These are phyloP conservation scores for Cetonia aurata DNA, from an alignment of 2,888 invertebrate species.

Conservation along the genomic window DNA sequence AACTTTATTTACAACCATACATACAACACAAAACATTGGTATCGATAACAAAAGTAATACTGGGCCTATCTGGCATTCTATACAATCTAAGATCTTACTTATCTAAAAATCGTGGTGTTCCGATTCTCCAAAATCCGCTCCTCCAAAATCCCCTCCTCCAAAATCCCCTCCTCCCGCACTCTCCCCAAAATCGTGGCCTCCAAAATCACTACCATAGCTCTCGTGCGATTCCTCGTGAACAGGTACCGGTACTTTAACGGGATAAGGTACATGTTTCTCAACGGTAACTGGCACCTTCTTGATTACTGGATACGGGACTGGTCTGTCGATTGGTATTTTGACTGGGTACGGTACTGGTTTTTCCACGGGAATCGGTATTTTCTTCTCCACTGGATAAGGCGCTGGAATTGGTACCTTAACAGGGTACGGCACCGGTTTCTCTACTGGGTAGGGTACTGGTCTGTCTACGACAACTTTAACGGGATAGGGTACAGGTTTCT, in stretches of 20 bases:
- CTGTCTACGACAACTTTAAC: slow-evolving; percentile 77
- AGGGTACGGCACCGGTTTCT: slow-evolving; percentile 81
- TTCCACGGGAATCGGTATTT: slow-evolving; percentile 76
- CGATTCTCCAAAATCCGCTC: slow-evolving; percentile 44
- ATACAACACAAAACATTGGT: slow-evolving; percentile 48
- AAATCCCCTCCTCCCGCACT: slow-evolving; percentile 49
- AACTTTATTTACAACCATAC: slow-evolving; percentile 46
- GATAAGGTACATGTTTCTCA: slow-evolving; percentile 76
- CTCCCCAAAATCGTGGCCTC: slow-evolving; percentile 50
- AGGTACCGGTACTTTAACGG: slow-evolving; percentile 78
- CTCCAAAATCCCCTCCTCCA: slow-evolving; percentile 47
- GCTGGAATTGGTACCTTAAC: slow-evolving; percentile 81
- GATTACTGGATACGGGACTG: slow-evolving; percentile 71
- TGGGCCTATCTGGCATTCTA: slow-evolving; percentile 39
- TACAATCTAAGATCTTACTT: slow-evolving; percentile 8
- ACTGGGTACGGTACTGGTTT: slow-evolving; percentile 77
- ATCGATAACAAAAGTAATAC: slow-evolving; percentile 52
- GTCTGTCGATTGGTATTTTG: slow-evolving; percentile 74
- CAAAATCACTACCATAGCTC: slow-evolving; percentile 55
- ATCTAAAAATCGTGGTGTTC: slow-evolving; percentile 36
- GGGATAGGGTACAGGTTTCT: slow-evolving; percentile 78
- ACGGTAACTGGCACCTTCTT: slow-evolving; percentile 63
- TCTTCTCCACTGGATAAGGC: slow-evolving; percentile 78
- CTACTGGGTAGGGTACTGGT: slow-evolving; percentile 81
- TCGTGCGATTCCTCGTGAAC: slow-evolving; percentile 68